These are phyloP conservation scores for Sprattus sprattus DNA, from an alignment of 2,113 vertebrate genomes.

Conservation along the genomic window DNA sequence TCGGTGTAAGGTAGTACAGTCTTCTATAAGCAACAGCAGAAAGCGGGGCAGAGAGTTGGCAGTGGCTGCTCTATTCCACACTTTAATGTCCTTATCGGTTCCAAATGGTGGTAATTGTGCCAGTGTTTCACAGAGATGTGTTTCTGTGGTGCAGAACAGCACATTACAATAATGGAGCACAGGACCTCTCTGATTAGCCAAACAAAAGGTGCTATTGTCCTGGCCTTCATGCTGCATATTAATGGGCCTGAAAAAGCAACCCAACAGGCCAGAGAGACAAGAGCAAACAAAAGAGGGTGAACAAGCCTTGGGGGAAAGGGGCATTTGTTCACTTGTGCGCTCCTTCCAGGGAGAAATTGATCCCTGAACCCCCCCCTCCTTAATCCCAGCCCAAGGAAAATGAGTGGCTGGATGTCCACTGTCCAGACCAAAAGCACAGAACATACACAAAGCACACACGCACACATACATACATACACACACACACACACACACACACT, in stretches of 20 bases:
- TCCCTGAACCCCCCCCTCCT: not conserved
- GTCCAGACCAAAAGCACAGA: not conserved
- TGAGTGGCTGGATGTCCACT: not conserved
- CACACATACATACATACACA: not conserved
- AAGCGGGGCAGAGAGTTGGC: not conserved
- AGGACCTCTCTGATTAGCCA: constrained; percentile 57
- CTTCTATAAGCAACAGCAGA: constrained; percentile 35
- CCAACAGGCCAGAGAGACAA: not conserved
- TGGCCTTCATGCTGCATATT: constrained; percentile 1
- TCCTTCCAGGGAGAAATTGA: constrained; percentile 25
- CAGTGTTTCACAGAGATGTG: constrained; percentile 51
- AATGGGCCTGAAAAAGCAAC: not conserved
- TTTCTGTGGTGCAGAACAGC: constrained; percentile 40
- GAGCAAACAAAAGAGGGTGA: not conserved
- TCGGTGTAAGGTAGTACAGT: constrained; percentile 41
- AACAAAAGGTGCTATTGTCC: constrained; percentile 58
- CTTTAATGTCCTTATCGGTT: constrained; percentile 62
- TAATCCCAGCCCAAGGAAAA: not conserved
- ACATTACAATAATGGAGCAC: constrained; percentile 51
- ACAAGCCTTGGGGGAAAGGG: not conserved
- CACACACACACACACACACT: not conserved
- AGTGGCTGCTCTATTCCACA: not conserved
- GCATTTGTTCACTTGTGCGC: not conserved
- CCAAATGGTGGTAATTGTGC: constrained; percentile 62
- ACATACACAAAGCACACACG: not conserved